Conservation (phyloP, 2,888 invertebrate genomes). For the Apotomis betuletana region DNA sequence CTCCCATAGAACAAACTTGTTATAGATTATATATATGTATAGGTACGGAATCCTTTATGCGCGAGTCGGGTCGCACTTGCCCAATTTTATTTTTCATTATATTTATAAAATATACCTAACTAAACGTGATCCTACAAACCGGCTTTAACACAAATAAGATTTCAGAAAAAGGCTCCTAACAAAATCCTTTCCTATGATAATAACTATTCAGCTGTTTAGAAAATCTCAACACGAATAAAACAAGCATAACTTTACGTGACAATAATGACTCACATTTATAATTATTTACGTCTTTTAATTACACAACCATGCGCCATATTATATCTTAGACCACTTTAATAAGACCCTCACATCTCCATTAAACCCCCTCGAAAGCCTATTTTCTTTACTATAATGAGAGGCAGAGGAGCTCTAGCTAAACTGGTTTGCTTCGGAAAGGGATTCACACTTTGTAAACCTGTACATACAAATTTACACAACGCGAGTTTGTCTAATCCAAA, state of each 20-base stretch:
- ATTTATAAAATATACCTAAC: too few species aligned
- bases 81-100: too few species aligned
- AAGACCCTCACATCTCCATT: constrained; percentile 7
- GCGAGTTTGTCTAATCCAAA: background rate
- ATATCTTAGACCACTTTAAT: background rate
- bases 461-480: constrained; percentile 20
- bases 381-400: background rate
- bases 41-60: too few species aligned
- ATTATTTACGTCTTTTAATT: constrained; percentile 33
- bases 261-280: constrained; percentile 27
- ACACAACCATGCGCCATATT: constrained; percentile 23
- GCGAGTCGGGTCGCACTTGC: too few species aligned
- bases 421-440: constrained; percentile 21
- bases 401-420: background rate
- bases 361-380: background rate
- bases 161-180: too few species aligned
- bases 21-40: too few species aligned
- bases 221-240: background rate
- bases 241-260: constrained; percentile 1
- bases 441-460: constrained; percentile 31
- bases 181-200: too few species aligned
- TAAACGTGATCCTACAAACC: too few species aligned
- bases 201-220: too few species aligned
- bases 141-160: too few species aligned
- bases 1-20: too few species aligned